Evolutionary conservation across 2,113 vertebrate genomes (phyloP).

Genomic region (Ctenomys sociabilis): DNA sequence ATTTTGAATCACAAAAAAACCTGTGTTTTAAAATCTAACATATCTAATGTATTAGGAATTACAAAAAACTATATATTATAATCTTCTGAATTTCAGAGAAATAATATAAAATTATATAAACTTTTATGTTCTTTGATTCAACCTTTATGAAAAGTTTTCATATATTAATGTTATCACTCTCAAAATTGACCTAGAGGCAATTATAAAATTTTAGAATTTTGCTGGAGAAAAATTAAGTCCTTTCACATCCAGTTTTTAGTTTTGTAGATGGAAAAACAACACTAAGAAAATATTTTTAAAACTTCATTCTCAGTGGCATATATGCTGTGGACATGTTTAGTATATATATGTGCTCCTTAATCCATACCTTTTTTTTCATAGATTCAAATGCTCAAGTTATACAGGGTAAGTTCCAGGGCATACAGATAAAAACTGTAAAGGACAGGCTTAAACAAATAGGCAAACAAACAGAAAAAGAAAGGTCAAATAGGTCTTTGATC

Average conservation of each 20-base stretch:
- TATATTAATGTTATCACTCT: not conserved
- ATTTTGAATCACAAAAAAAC: not conserved
- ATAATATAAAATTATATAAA: not conserved
- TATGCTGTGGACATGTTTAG: not conserved
- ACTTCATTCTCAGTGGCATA: not conserved
- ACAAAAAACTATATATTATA: not conserved
- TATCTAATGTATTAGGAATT: not conserved
- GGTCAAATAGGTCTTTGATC: fast-evolving
- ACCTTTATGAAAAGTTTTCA: not conserved
- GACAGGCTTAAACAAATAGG: not conserved
- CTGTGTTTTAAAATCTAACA: not conserved
- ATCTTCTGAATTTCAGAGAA: not conserved
- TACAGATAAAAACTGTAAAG: not conserved
- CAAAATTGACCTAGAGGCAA: not conserved
- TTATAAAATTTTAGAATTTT: not conserved
- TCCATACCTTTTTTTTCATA: not conserved
- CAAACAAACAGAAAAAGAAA: not conserved
- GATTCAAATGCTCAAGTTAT: not conserved
- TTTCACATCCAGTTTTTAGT: not conserved
- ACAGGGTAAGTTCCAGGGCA: not conserved
- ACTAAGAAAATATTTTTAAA: not conserved
- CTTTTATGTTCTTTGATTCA: not conserved
- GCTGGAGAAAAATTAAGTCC: not conserved
- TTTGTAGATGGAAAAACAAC: not conserved
- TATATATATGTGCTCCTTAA: not conserved